Percentiles rank a stretch among this genome's conserved stretches.
Evolutionary conservation across 2,888 invertebrate genomes (phyloP).

Genomic region (Stenodema calcarata): DNA sequence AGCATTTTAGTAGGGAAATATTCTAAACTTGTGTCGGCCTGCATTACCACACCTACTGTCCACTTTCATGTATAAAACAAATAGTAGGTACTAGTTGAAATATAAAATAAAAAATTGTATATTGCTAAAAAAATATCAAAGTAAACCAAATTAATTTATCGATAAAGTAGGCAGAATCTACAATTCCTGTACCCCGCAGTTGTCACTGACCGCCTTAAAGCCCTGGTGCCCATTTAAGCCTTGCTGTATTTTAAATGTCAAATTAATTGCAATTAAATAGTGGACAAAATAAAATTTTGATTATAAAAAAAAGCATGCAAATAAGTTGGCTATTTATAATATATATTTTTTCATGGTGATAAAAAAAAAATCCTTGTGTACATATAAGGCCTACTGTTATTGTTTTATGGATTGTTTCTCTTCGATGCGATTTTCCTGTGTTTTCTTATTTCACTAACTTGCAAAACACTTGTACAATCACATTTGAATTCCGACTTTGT

Average conservation of each 20-base stretch:
- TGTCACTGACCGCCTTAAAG: background rate
- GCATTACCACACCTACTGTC: background rate
- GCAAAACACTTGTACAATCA: background rate
- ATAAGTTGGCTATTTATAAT: conserved; percentile 54
- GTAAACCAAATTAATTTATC: background rate
- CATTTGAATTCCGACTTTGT: background rate
- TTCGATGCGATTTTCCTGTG: background rate
- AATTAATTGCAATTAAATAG: conserved; percentile 35
- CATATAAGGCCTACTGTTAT: conserved; percentile 36
- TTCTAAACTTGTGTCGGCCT: background rate
- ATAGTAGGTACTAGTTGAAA: background rate
- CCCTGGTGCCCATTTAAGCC: conserved; percentile 12
- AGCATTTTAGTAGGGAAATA: background rate
- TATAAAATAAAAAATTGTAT: background rate
- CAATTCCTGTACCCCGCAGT: background rate
- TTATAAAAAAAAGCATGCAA: conserved; percentile 11
- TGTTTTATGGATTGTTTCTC: background rate
- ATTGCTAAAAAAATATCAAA: background rate
- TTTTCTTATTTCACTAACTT: background rate
- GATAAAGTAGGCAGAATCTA: background rate
- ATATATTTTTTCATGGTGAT: conserved; percentile 52
- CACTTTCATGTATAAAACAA: background rate
- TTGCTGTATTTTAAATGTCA: conserved; percentile 17
- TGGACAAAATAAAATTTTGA: background rate
- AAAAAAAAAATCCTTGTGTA: conserved; percentile 38